Evolutionary conservation across 2,797 vertebrate species (phyloP), one percentile per base, ranked within the genome.

Genomic region (Oreochromis grahami): DNA sequence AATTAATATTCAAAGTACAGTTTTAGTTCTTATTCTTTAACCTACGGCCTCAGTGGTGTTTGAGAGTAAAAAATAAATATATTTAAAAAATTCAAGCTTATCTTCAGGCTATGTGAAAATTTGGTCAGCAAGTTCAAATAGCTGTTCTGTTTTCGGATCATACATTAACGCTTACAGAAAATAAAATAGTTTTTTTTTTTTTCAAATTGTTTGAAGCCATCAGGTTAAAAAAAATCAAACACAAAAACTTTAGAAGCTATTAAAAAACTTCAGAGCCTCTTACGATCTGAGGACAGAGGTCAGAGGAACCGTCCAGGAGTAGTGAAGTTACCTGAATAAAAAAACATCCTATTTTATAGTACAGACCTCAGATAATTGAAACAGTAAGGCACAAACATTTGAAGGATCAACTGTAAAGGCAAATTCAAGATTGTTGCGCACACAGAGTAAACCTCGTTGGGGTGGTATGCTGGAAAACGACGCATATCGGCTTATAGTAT

Each of bases 181-280:
- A 65, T 5, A 1, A 38, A 8, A 21, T 13, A 2, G 1, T 0
- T 41, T 14, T 41, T 2, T 1, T 0, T 41, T 14, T 68, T 68
- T 43, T 15, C 5, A 43, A 43, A 68, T 26, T 24, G 13, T 68
- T 43, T 43, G 21, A 24, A 45, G 38, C 21, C 8, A 70, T 7
- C 38, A 17, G 13, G 14, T 10, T 6, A 26, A 70, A 26, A 68
- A 21, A 0, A 70, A 68, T 17, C 21, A 1, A 70, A 45, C 65
- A 45, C 65, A 45, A 45, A 45, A 43, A 45, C 14, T 1, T 70
- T 17, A 70, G 3, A 70, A 17, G 21, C 38, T 70, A 45, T 45
- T 45, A 70, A 17, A 17, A 45, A 7, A 17, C 38, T 17, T 17
- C 38, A 70, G 38, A 70, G 21, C 65, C 38, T 43, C n/a, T 21